Conservation (phyloP, 2,113 vertebrate genomes). For the Dicerorhinus sumatrensis region DNA sequence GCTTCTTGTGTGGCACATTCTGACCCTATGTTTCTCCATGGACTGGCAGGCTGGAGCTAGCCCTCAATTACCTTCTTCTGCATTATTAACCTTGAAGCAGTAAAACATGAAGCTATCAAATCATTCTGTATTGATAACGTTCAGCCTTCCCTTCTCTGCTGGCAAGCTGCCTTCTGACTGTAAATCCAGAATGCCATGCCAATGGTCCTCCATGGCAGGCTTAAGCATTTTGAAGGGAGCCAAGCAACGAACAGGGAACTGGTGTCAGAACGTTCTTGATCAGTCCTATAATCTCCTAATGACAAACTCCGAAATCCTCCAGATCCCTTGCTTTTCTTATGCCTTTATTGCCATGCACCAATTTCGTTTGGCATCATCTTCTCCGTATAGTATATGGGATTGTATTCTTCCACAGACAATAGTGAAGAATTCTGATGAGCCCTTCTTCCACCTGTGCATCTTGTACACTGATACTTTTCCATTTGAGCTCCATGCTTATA, state of each 20-base stretch:
- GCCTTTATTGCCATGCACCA: not conserved
- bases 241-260: not conserved
- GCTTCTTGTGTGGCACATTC: not conserved
- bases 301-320: not conserved
- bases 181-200: not conserved
- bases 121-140: not conserved
- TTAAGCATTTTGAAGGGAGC: not conserved
- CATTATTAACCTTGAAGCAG: not conserved
- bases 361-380: not conserved
- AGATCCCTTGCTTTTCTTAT: not conserved
- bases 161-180: not conserved
- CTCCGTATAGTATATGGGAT: too few species aligned
- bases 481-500: not conserved
- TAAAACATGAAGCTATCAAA: not conserved
- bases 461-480: not conserved
- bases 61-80: not conserved
- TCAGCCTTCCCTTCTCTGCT: not conserved
- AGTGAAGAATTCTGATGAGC: not conserved
- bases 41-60: not conserved
- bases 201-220: not conserved
- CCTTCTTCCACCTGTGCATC: not conserved
- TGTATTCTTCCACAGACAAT: not conserved
- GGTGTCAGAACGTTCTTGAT: not conserved
- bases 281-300: not conserved
- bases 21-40: not conserved